Conservation (phyloP, 1,140 invertebrate species). For the Diploscapter pachys region DNA sequence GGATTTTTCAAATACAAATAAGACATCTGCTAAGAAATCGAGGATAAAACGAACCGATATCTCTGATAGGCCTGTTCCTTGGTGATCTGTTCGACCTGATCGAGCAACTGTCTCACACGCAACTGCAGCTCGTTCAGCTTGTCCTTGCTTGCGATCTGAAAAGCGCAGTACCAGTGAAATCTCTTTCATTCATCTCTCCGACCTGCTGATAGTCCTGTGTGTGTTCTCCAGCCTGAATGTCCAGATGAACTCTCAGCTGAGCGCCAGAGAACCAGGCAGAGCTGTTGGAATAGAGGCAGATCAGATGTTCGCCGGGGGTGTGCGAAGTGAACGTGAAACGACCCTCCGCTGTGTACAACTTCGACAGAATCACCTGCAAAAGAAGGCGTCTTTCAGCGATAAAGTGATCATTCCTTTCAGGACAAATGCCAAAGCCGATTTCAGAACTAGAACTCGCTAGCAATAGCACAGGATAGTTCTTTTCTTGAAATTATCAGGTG, state of each 20-base stretch:
- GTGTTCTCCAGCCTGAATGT: slow-evolving; percentile 98
- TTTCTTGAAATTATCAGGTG: not conserved
- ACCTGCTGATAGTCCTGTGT: slow-evolving; percentile 88
- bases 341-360: slow-evolving; percentile 88
- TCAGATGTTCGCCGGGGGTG: slow-evolving; percentile 90
- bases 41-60: slow-evolving; percentile 65
- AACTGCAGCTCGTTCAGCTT: slow-evolving; percentile 93
- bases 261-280: slow-evolving; percentile 90
- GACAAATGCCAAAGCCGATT: too few species aligned
- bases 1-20: not conserved
- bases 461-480: too few species aligned
- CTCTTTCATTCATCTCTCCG: not conserved
- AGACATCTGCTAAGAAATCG: not conserved
- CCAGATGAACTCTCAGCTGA: slow-evolving; percentile 89
- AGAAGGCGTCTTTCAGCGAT: not conserved
- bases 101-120: slow-evolving; percentile 85
- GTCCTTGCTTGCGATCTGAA: slow-evolving; percentile 87
- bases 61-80: slow-evolving; percentile 99
- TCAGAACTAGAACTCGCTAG: too few species aligned
- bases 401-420: not conserved
- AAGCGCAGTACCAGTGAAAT: not conserved
- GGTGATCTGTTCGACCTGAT: slow-evolving; percentile 96
- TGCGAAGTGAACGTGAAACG: slow-evolving; percentile 94
- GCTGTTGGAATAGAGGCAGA: slow-evolving; percentile 94
- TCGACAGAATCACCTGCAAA: slow-evolving; percentile 51